Evolutionary conservation across 2,888 invertebrate genomes (phyloP).

Genomic region (Protonemura montana): DNA sequence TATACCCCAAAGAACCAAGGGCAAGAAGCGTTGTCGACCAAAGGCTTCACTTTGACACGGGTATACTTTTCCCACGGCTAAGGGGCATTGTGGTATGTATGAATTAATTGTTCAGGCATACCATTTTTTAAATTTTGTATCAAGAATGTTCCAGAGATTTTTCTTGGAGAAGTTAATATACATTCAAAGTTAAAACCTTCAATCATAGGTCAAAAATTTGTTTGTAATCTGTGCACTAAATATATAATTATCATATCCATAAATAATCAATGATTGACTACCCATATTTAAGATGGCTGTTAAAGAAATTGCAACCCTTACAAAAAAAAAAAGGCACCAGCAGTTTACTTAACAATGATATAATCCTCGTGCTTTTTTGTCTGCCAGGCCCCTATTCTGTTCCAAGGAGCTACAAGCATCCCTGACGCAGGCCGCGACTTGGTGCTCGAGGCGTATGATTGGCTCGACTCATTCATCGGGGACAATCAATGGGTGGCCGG

Average conservation of each 20-base stretch:
- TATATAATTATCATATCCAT: too few species aligned
- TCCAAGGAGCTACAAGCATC: background rate
- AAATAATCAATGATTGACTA: too few species aligned
- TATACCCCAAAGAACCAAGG: conserved; percentile 69
- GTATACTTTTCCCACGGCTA: conserved; percentile 68
- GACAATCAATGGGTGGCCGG: conserved; percentile 35
- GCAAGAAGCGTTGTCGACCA: conserved; percentile 68
- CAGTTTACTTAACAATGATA: too few species aligned
- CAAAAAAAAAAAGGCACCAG: too few species aligned
- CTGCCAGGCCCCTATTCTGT: conserved; percentile 13
- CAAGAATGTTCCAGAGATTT: too few species aligned
- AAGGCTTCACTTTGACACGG: conserved; percentile 69
- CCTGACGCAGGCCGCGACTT: background rate
- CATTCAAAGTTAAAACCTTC: too few species aligned
- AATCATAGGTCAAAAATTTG: too few species aligned
- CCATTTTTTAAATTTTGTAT: too few species aligned
- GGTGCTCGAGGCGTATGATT: conserved; percentile 8
- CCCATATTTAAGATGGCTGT: too few species aligned
- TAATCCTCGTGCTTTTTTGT: background rate
- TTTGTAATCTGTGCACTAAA: too few species aligned
- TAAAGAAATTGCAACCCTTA: too few species aligned
- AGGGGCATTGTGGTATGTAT: conserved; percentile 68
- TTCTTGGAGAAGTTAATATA: too few species aligned
- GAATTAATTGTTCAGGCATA: background rate
- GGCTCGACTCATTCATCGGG: conserved; percentile 21